Conservation (phyloP, 2,113 vertebrate genomes). For the Perca fluviatilis region DNA sequence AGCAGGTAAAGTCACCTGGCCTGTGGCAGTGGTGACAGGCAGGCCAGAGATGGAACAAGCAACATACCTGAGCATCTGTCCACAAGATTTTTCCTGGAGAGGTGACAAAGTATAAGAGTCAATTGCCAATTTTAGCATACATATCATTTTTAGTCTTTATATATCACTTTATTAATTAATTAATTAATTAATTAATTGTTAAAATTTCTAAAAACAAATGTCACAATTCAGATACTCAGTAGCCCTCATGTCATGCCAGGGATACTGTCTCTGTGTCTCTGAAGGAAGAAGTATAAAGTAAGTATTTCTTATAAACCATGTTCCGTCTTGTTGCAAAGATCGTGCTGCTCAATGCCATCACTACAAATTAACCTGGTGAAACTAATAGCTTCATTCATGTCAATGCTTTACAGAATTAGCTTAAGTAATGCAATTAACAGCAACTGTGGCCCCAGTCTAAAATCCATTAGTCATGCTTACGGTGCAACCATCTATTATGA, state of each 20-base stretch:
- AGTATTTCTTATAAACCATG: constrained; percentile 13
- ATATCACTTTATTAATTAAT: background rate
- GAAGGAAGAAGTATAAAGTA: background rate
- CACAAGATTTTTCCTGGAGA: too few relatives aligned
- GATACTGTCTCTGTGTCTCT: background rate
- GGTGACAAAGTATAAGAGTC: too few relatives aligned
- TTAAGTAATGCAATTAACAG: constrained; percentile 59
- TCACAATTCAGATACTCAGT: background rate
- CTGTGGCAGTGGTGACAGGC: background rate
- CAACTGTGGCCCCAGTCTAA: constrained; percentile 34
- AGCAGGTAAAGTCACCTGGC: background rate
- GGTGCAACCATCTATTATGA: constrained; percentile 48
- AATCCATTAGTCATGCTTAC: constrained; percentile 54
- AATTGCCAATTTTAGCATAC: background rate
- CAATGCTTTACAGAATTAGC: constrained; percentile 54
- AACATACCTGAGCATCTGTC: too few relatives aligned
- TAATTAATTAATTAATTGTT: background rate
- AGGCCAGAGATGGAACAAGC: constrained; percentile 3
- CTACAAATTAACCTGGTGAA: constrained; percentile 47
- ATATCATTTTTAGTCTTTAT: background rate
- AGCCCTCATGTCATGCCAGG: background rate
- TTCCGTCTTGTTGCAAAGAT: constrained; percentile 30
- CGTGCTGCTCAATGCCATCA: constrained; percentile 11
- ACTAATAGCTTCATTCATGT: constrained; percentile 53
- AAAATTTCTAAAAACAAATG: background rate